phyloP scores from a whole-genome alignment of 2,113 vertebrate genomes.

The Corvus cornix region DNA sequence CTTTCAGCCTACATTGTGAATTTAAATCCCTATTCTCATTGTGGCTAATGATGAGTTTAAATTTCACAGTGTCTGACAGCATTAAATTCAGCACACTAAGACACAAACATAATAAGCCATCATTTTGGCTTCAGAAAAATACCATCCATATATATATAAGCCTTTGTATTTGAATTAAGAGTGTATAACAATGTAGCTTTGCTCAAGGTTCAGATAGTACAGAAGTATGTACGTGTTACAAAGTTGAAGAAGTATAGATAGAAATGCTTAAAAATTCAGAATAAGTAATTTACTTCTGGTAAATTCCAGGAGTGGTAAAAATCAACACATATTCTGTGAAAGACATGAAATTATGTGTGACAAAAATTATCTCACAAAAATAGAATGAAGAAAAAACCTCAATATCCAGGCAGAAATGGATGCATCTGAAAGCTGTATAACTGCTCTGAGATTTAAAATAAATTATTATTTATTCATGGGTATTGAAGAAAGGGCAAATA shows the following conservation, averaged over 20 bases:
- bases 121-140: not conserved
- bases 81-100: slow-evolving; percentile 7
- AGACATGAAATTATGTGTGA: not conserved
- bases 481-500: not conserved
- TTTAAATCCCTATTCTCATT: slow-evolving; percentile 2
- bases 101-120: not conserved
- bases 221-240: not conserved
- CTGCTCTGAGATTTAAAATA: not conserved
- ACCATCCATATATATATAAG: not conserved
- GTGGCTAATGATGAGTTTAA: slow-evolving; percentile 13
- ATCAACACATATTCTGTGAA: not conserved
- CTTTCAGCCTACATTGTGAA: not conserved
- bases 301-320: not conserved
- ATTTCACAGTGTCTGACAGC: slow-evolving; percentile 26
- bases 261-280: not conserved
- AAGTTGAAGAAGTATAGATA: not conserved
- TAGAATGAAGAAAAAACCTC: not conserved
- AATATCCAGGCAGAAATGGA: not conserved
- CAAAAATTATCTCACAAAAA: not conserved
- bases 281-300: not conserved
- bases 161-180: not conserved
- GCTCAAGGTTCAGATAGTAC: not conserved
- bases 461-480: not conserved
- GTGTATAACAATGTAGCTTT: not conserved
- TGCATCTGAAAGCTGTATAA: not conserved